Base-by-base conservation (phyloP, 2,888 invertebrate genomes). In the Isoperla grammatica region DNA sequence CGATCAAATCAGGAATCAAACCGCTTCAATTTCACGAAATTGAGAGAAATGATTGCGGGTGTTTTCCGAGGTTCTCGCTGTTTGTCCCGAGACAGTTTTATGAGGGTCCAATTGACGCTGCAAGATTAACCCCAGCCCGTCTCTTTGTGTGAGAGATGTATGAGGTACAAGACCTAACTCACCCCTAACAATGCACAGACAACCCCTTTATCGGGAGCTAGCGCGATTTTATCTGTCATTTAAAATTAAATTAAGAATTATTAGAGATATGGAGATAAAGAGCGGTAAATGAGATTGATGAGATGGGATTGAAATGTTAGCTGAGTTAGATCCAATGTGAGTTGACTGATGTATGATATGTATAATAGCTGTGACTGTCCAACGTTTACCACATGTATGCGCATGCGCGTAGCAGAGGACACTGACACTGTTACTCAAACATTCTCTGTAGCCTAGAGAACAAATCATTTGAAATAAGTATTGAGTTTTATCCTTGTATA, bases 161-260 rank as follows among this genome's bases (percentile, higher is more conserved):
- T 40, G 42, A 15, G 42, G 42, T 40, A 29, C 29, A 29, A 8
- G 29, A 29, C 15, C 42, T 40, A 40, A 40, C 42, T 40, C 42
- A 12, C 42, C 15, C 15, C 42, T 13, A 13, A 40, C 42, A 40
- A 40, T 40, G 15, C 42, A 12, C 6, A 13, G 42, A 12, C 42
- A 40, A 12, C 42, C 42, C 42, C 3, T 40, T 40, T 13, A 13
- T 40, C 13, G 42, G 42, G 42, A 17, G 23, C 15, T n/a, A 15
- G n/a, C 53, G n/a, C 23, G 53, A 23, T 53, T 53, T 53, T 13
- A 53, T 29, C 53, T 37, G 53, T 23, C 22, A 13, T 53, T 37
- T 23, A 37, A 35, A 53, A 53, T 53, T 53, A 53, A 53, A 53
- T 23, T 53, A 35, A 37, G 49, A 49, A 49, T 22, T 49, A 40